Evolutionary conservation across 2,113 vertebrate species (phyloP).

Genomic region (Elaphurus davidianus): DNA sequence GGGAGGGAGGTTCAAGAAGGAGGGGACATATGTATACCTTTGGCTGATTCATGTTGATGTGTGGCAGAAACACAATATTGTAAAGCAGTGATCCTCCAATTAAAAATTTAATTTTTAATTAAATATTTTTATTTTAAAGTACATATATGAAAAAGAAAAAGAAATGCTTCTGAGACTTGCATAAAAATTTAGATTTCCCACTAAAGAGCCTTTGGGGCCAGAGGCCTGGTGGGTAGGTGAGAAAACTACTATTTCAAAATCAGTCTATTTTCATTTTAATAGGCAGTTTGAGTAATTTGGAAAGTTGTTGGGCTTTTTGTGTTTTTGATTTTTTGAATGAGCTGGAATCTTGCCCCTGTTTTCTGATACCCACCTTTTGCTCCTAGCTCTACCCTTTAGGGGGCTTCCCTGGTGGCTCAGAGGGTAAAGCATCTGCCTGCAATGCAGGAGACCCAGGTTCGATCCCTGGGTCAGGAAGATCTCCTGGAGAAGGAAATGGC

Average conservation of each 20-base stretch:
- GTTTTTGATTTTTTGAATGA: background rate
- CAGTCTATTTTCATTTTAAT: background rate
- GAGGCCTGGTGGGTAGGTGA: background rate
- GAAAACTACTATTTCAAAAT: background rate
- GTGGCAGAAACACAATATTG: background rate
- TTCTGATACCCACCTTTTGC: background rate
- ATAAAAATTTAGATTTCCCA: background rate
- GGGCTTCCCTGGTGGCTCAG: no score
- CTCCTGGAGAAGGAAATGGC: no score
- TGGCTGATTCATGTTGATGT: background rate
- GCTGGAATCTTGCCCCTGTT: background rate
- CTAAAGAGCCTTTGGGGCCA: background rate
- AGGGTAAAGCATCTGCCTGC: no score
- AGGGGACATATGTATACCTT: background rate
- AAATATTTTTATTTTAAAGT: background rate
- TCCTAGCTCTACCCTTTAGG: background rate
- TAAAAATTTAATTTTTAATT: background rate
- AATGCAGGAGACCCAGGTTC: no score
- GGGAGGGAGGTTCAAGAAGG: background rate
- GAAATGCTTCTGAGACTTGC: background rate
- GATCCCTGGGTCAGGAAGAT: no score
- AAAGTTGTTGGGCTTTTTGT: background rate
- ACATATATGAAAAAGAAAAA: background rate
- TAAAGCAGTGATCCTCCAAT: background rate
- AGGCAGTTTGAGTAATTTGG: background rate